Base-by-base conservation (phyloP, 2,113 vertebrate species). In the Diadophis punctatus region DNA sequence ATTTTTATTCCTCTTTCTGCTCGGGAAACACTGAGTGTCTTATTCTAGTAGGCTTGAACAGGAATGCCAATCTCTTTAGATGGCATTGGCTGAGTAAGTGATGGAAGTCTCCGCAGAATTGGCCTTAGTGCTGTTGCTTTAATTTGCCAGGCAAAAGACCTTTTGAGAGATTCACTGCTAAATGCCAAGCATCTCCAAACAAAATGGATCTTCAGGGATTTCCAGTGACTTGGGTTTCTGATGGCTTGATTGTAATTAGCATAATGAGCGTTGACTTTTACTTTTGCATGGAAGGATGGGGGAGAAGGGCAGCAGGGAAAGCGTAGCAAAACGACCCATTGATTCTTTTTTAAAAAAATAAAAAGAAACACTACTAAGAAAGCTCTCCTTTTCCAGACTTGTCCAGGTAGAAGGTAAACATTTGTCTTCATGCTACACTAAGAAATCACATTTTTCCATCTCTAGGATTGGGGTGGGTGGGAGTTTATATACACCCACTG, bases 381-480 rank as follows among this genome's bases (percentile, higher is more conserved):
- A 96, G 92, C 92, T 95, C 94, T 92, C 93, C 91, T 95, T 96
- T 92, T 95, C 93, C 94, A 91, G 88, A 30, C 90, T 93, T 93
- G 80, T 95, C 87, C 90, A 23, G 87, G 90, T 91, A 95, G 92
- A 96, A 96, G 95, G 93, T 93, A 96, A 95, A 96, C 86, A 93
- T 94, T 94, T 94, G 63, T 91, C 88, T 94, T 90, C 0, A 10
- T 94, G 92, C 94, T 96, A 95, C 95, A 96, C 95, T 95, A 95
- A 96, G 96, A 95, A 96, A 94, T 94, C 93, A 95, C 92, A 95
- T 96, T 96, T n/a, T 94, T 92, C 94, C 95, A 94, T 94, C 94
- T 95, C 91, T 93, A 95, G 95, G 96, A 87, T 95, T 94, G 30
- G 39, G 88, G 3, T 8, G 43, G 34, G 25, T 23, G 34, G 90